Percentiles rank a stretch among this genome's conserved stretches.
phyloP scores from a whole-genome alignment of 2,113 vertebrate genomes.

The Myrmophylax atrothorax region DNA sequence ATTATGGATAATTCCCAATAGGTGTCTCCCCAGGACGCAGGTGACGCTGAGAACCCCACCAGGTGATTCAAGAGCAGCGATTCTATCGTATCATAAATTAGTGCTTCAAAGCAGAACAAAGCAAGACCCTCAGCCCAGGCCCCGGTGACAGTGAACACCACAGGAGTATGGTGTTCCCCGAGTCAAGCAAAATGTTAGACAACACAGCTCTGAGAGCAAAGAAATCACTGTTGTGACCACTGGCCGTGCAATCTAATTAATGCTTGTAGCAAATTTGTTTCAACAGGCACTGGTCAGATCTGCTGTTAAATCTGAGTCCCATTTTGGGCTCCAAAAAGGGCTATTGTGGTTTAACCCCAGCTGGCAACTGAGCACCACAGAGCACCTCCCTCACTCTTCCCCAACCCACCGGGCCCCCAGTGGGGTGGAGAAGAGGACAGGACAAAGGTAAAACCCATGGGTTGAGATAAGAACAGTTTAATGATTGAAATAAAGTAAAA shows the following conservation, averaged over 20 bases:
- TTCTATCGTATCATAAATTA: background rate
- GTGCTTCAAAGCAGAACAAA: background rate
- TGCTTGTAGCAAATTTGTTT: background rate
- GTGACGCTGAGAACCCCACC: background rate
- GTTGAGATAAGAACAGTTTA: constrained; percentile 2
- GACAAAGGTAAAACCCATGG: background rate
- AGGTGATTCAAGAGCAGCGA: background rate
- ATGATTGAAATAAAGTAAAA: constrained; percentile 6
- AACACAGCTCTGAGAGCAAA: background rate
- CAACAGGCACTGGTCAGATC: background rate
- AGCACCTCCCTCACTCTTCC: background rate
- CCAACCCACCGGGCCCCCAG: background rate
- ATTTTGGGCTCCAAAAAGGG: background rate
- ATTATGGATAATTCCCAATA: background rate
- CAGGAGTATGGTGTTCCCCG: background rate
- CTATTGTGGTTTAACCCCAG: background rate
- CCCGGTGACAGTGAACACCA: background rate
- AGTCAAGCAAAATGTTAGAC: background rate
- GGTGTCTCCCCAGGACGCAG: background rate
- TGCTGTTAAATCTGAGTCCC: background rate
- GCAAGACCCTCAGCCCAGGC: background rate
- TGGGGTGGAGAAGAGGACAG: background rate
- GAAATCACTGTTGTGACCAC: background rate
- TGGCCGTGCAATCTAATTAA: background rate
- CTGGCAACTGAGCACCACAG: background rate